Conservation (phyloP, 2,113 vertebrate species). For the Panthera tigris region DNA sequence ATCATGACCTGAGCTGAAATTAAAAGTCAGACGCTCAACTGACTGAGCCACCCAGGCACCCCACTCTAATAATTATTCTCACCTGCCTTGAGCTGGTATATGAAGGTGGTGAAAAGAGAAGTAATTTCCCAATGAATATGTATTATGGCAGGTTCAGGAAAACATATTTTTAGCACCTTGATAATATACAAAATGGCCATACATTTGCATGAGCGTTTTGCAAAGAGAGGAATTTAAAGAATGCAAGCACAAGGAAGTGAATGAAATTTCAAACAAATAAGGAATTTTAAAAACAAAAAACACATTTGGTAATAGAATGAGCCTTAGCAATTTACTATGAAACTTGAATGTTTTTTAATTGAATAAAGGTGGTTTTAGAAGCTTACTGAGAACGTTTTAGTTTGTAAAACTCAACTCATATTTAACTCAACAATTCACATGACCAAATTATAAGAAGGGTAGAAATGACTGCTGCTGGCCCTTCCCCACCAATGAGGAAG, state of each 20-base stretch:
- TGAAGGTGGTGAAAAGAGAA: background rate
- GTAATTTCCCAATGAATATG: background rate
- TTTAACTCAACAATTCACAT: background rate
- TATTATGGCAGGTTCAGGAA: background rate
- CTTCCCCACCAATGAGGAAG: background rate
- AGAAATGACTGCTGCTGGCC: background rate
- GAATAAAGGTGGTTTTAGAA: background rate
- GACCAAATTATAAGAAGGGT: background rate
- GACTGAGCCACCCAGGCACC: no score
- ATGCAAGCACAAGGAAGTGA: background rate
- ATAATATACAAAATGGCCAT: background rate
- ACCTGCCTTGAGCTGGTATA: background rate
- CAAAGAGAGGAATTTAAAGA: background rate
- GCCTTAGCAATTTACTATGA: background rate
- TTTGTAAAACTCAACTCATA: background rate
- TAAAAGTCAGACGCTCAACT: no score
- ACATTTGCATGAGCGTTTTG: background rate
- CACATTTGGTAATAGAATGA: background rate
- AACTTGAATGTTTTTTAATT: background rate
- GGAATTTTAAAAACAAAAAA: background rate
- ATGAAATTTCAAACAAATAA: background rate
- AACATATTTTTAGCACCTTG: background rate
- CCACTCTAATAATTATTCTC: background rate
- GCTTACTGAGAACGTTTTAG: background rate
- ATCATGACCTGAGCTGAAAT: no score